A percentile compares a stretch with the other conserved stretches of the same genome.
phyloP scores from a whole-genome alignment of 2,113 vertebrate genomes.

The Sarotherodon lohbergeri region DNA sequence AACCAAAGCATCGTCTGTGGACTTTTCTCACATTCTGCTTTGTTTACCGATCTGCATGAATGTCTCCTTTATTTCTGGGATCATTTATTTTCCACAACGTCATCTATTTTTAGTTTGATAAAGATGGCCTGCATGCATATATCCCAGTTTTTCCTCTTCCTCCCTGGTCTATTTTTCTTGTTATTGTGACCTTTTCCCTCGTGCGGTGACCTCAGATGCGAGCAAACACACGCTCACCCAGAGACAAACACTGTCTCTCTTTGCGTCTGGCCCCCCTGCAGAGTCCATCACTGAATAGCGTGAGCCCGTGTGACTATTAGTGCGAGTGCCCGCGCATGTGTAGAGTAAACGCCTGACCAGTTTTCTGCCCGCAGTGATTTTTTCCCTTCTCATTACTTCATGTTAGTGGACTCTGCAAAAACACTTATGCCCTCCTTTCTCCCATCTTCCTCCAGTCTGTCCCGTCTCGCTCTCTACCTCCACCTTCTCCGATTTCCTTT shows the following conservation, averaged over 20 bases:
- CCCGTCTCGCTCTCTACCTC: background rate
- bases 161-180: slow-evolving; percentile 1
- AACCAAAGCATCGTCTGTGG: background rate
- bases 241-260: background rate
- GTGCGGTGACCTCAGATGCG: background rate
- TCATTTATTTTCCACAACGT: background rate
- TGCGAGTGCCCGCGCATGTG: background rate
- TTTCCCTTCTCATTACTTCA: slow-evolving; percentile 62
- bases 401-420: slow-evolving; percentile 51
- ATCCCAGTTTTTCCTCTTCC: background rate
- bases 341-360: slow-evolving; percentile 45
- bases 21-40: background rate
- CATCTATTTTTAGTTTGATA: background rate
- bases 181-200: slow-evolving; percentile 27
- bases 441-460: background rate
- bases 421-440: slow-evolving; percentile 54
- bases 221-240: background rate
- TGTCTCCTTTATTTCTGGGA: background rate
- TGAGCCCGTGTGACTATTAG: slow-evolving; percentile 13
- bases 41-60: background rate
- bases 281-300: slow-evolving; percentile 14
- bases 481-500: slow-evolving; percentile 13
- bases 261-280: slow-evolving; percentile 26
- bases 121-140: background rate
- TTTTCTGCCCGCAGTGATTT: slow-evolving; percentile 45